Evolutionary conservation across 2,888 invertebrate genomes (phyloP), one percentile per base, ranked within the genome.

Genomic region (Trichogramma dendrolimi): DNA sequence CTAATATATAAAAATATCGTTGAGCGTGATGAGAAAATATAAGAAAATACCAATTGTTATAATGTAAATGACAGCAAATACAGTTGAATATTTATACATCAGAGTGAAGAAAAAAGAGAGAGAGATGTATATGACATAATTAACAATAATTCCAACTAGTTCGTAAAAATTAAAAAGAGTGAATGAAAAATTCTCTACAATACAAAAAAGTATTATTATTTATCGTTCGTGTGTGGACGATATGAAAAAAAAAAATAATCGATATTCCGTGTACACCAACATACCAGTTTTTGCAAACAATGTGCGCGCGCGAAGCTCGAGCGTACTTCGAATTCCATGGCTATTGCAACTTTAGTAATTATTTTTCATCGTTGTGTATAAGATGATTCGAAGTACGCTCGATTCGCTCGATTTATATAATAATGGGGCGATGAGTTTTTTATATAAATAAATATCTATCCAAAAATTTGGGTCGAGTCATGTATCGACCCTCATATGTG

Each of bases 181-280:
- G 67, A 73, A 69, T 73, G 67, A 73, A 74, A 72, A 73, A 73
- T 59, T 46, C 46, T 10, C 49, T 72, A 69, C 71, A 77, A 73
- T 75, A 68, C 72, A 72, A 74, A 71, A 72, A 71, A 71, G 63
- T 71, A 70, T 73, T 75, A 27, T 27, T 27, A 27, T 27, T 27
- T 27, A 73, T 78, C 77, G 76, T 79, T 79, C 75, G 56, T 80
- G 78, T 80, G 82, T 82, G 81, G 81, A 75, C 80, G 58, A 67
- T 63, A 68, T 61, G 55, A 57, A 27, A 27, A 27, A 27, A 27
- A 27, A 27, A 27, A 27, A 55, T 60, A 47, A 14, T 48, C 48
- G 27, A 48, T 56, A 61, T 49, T 62, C 78, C 80, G 82, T 80
- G 83, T 85, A 85, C 85, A 85, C 85, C 85, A 85, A 85, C 85